These are phyloP conservation scores for Oscarella lobularis DNA, from an alignment of 37 sponge, comb jelly and placozoan species.

Conservation along the genomic window DNA sequence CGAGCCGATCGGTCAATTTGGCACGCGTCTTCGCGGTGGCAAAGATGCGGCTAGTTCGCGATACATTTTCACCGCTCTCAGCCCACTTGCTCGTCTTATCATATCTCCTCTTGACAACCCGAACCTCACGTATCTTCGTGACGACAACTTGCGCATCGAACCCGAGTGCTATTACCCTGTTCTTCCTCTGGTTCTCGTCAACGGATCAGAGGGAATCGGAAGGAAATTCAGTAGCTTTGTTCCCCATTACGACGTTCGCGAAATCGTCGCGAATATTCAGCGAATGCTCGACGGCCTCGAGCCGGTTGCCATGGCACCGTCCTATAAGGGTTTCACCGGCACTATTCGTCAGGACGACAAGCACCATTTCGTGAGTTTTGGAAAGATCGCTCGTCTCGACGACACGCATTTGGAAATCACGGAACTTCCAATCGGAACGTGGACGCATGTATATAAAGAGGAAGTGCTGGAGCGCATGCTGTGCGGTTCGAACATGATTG, in stretches of 20 bases:
- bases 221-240: conserved; percentile 85
- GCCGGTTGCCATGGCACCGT: conserved; percentile 40
- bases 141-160: conserved; percentile 85
- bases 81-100: conserved; percentile 78
- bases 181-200: conserved; percentile 78
- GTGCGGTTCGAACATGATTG: conserved; percentile 71
- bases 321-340: conserved; percentile 37
- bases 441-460: conserved; percentile 97
- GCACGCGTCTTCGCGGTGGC: conserved; percentile 86
- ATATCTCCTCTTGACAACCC: too few species aligned
- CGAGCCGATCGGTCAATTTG: conserved; percentile 94
- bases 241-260: conserved; percentile 71
- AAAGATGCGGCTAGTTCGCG: conserved; percentile 91
- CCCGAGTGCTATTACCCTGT: conserved; percentile 98
- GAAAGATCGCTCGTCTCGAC: conserved; percentile 43
- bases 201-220: conserved; percentile 91
- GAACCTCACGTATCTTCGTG: conserved; percentile 43
- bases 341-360: conserved; percentile 61
- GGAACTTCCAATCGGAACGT: conserved; percentile 74
- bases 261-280: conserved; percentile 72
- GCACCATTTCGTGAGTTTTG: conserved; percentile 53
- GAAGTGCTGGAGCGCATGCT: conserved; percentile 75
- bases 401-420: conserved; percentile 75
- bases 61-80: conserved; percentile 91
- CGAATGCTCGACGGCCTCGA: conserved; percentile 68